Evolutionary conservation across 2,888 invertebrate genomes (phyloP).

Genomic region (Pharmacophagus antenor): DNA sequence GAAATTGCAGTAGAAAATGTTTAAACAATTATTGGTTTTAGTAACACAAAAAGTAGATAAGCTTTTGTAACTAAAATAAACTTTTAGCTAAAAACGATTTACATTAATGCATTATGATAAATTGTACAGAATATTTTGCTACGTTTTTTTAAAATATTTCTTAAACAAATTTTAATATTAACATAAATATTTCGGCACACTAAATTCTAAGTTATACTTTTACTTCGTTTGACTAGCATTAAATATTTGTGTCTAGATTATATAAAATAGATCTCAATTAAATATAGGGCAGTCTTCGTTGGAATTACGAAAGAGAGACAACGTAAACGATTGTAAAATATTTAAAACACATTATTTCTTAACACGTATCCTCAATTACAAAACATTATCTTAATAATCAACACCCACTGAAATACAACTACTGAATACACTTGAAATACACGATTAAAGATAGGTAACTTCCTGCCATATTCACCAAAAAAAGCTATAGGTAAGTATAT

Average conservation of each 20-base stretch:
- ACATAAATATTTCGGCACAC: constrained; percentile 42
- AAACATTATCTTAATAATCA: constrained; percentile 47
- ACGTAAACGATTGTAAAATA: constrained; percentile 69
- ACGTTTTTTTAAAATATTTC: constrained; percentile 14
- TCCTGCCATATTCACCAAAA: constrained; percentile 77
- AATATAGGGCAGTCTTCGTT: constrained; percentile 80
- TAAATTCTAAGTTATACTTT: constrained; percentile 58
- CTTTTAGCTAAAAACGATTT: constrained; percentile 26
- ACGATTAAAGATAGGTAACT: constrained; percentile 67
- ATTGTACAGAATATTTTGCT: constrained; percentile 11
- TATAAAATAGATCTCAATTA: constrained; percentile 80
- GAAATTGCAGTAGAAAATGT: background rate
- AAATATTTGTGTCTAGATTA: constrained; percentile 75
- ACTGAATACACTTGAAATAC: constrained; percentile 55
- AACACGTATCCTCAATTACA: constrained; percentile 55
- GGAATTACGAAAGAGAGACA: constrained; percentile 75
- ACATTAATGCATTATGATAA: constrained; percentile 15
- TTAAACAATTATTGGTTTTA: background rate
- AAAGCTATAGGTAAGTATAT: constrained; percentile 75
- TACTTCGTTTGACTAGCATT: constrained; percentile 65
- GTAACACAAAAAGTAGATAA: too few species aligned
- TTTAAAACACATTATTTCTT: constrained; percentile 50
- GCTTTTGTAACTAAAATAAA: too few species aligned
- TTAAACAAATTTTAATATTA: constrained; percentile 35
- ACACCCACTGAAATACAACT: constrained; percentile 45